Percentiles rank a stretch among this genome's conserved stretches.
phyloP scores from a whole-genome alignment of 2,797 vertebrate genomes.

The Anguilla megastoma region DNA sequence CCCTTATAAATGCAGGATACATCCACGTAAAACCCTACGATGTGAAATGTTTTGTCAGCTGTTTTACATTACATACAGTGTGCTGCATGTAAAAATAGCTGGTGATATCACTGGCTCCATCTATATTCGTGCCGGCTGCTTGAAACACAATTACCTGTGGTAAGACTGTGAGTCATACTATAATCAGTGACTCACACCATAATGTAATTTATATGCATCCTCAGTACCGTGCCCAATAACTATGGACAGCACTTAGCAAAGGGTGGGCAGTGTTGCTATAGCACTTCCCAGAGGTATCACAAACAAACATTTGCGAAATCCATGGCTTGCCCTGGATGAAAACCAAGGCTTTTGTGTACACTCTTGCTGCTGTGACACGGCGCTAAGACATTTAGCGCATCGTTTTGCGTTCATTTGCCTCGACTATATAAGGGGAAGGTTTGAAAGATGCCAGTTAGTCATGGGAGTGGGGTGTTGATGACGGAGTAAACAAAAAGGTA shows the following conservation, averaged over 20 bases:
- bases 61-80: not conserved
- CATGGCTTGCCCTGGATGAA: not conserved
- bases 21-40: not conserved
- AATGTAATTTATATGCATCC: not conserved
- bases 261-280: not conserved
- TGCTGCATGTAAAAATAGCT: not conserved
- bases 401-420: not conserved
- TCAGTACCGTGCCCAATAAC: not conserved
- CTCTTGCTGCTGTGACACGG: not conserved
- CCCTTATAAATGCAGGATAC: conserved; percentile 29
- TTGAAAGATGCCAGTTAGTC: not conserved
- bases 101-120: not conserved
- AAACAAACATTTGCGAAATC: not conserved
- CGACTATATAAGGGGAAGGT: conserved; percentile 22
- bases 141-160: not conserved
- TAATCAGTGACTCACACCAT: not conserved
- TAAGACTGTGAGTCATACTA: not conserved
- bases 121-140: not conserved
- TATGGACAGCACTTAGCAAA: not conserved
- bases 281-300: not conserved
- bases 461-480: not conserved
- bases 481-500: not conserved
- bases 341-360: not conserved
- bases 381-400: not conserved
- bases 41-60: conserved; percentile 4